Base-by-base conservation (phyloP, 2,113 vertebrate genomes). In the Numenius arquata region DNA sequence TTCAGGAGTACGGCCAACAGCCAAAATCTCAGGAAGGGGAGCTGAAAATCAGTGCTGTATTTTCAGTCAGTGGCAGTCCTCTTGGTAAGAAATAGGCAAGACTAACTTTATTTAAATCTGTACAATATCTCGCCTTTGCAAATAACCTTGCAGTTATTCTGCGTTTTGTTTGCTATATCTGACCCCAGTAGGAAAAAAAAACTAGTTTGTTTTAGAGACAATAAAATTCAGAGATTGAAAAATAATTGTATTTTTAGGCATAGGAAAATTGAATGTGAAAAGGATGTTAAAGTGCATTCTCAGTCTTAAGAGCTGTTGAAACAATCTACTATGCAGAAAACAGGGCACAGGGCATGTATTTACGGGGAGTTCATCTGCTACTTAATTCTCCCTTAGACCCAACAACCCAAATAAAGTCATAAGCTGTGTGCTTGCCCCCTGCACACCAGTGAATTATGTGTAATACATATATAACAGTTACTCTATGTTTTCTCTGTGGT, bases 11-110 rank as follows among this genome's bases (percentile, higher is more conserved):
- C 96, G 50, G 98, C 97, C 98, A 98, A 95, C 98, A 98, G 95
- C 98, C 98, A 95, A 98, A 98, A 98, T 95, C 97, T 97, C 99
- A 98, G 98, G 99, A 99, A 92, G 98, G 98, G 80, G 99, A 99
- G 97, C 97, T 99, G 97, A 99, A 98, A 98, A 99, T 99, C 95
- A 99, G 99, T 41, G 99, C 99, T 22, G 99, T 99, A 52, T 99
- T 98, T 98, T 99, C 99, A 68, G 99, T 99, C 97, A 98, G 98
- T 65, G 98, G 97, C 88, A 98, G 97, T 96, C 98, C 99, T 90
- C 94, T 98, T 89, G 98, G 99, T 99, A 98, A 99, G 99, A 96
- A 94, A 93, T 50, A 90, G 80, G 63, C 79, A 76, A 96, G 41
- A 82, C 29, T 89, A 66, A 85, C 61, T 93, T 79, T n/a, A 26